Percentiles rank a stretch among this genome's conserved stretches.
Evolutionary conservation across 2,113 vertebrate genomes (phyloP).

Genomic region (Lophius piscatorius): DNA sequence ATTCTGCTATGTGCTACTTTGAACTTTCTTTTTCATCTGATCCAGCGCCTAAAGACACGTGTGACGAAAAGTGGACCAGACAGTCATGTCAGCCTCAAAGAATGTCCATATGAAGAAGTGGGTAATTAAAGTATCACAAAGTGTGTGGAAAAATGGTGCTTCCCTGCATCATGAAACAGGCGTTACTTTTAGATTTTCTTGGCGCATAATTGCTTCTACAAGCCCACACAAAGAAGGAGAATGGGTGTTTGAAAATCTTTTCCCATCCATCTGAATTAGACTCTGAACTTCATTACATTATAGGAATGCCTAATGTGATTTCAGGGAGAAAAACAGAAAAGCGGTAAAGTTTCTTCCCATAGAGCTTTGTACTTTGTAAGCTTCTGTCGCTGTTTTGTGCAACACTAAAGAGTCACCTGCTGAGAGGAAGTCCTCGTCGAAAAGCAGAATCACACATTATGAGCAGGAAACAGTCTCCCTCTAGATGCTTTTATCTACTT

Average conservation of each 20-base stretch:
- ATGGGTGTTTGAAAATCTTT: not conserved
- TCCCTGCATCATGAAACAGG: not conserved
- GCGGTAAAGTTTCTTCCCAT: not conserved
- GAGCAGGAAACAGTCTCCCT: constrained; percentile 1
- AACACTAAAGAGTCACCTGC: constrained; percentile 8
- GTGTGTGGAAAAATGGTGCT: not conserved
- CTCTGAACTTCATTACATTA: too few species aligned
- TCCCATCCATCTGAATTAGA: not conserved
- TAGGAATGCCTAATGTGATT: too few species aligned
- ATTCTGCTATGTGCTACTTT: not conserved
- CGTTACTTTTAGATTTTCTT: not conserved
- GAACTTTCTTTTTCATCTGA: constrained; percentile 1
- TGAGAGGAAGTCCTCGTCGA: not conserved
- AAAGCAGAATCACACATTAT: not conserved
- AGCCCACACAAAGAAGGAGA: not conserved
- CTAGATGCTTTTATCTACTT: not conserved
- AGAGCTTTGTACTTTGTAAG: not conserved
- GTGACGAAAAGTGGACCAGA: constrained; percentile 2
- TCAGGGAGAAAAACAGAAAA: not conserved
- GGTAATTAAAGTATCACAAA: constrained; percentile 14
- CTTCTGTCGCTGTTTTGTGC: not conserved
- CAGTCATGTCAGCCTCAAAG: constrained; percentile 6
- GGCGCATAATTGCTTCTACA: not conserved
- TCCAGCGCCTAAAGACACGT: too few species aligned
- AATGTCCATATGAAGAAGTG: not conserved